Evolutionary conservation across 2,113 vertebrate genomes (phyloP), one percentile per base, ranked within the genome.

Genomic region (Odontophorus gujanensis): DNA sequence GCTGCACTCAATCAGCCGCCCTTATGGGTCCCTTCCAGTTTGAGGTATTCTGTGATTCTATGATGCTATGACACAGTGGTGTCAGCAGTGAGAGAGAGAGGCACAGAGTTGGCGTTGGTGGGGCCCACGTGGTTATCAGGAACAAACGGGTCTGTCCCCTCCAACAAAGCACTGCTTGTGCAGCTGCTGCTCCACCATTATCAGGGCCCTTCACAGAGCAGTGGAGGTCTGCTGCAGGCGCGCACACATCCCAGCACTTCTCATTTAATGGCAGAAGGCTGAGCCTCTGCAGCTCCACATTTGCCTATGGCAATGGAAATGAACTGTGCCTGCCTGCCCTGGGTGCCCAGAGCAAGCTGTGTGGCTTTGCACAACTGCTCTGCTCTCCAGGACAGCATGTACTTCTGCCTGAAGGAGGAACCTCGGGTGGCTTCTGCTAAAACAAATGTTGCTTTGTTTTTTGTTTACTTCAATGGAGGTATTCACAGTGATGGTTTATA

Each of bases 151-250:
- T 53, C 69, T n/a, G 3, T 50, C 38, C 28, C 12, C 0, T 0
- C 13, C 11, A 58, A 3, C 25, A 55, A 48, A 48, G 1, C 55
- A 51, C 58, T 42, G 19, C 58, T 26, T 0, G 0, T 16, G 24
- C 59, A 45, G 18, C 11, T 14, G 0, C 25, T 26, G 34, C 32
- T 78, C 21, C 79, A 71, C 51, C 0, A 1, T 1, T 1, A 3
- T 26, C 28, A 16, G 40, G 26, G 28, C 15, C 53, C 45, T 36
- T 77, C 47, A 25, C 36, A 32, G 48, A 28, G 32, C n/a, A 11
- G 42, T 42, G 62, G 9, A 1, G 57, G 15, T 13, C 16, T 74
- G 24, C 63, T 90, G 47, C 21, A 78, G 51, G 25, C 3, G 4
- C 19, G 14, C 4, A 7, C 59, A 38, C 5, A 11, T 9, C 5